Base-by-base conservation (phyloP, 2,797 vertebrate genomes). In the Phataginus tricuspis region DNA sequence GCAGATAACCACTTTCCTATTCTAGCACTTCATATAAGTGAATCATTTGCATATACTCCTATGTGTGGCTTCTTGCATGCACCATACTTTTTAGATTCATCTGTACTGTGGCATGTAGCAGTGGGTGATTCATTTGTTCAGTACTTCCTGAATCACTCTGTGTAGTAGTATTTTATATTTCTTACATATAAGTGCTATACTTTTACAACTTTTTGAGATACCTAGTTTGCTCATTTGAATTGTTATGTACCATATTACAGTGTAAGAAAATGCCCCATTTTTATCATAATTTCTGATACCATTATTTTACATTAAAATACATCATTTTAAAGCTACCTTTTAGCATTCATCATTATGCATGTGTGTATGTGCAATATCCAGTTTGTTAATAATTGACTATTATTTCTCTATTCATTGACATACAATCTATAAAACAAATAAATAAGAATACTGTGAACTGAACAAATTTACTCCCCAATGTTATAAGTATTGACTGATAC, bases 261-360 rank as follows among this genome's bases (percentile, higher is more conserved):
- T 90, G 4, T 85, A 55, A 74, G 63, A 85, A 45, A 72, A 82
- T 34, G 16, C 49, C 59, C 72, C 4, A 19, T 64, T 78, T 15
- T 79, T 78, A 79, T 37, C 23, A 72, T 61, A 49, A 88, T 89
- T 72, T 69, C 64, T 84, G 16, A 34, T 75, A 42, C 8, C 34
- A 66, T 37, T 77, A 74, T 87, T 66, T 86, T 92, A 45, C 31
- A 53, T 83, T 95, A 53, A 83, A 84, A 93, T 91, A 39, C 23
- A 93, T 87, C 9, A 21, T 61, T 61, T 91, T 64, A 85, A 49
- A 51, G 29, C 11, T 91, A 61, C 27, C 21, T 37, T 77, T 88
- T 53, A 92, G 39, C 5, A 45, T 42, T 55, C 10, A 75, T 37
- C 27, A 53, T 42, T 34, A 25, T 51, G 7, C 37, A 39, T 75